Evolutionary conservation across 2,888 invertebrate genomes (phyloP), one percentile per base, ranked within the genome.

Genomic region (Parnassius apollo): DNA sequence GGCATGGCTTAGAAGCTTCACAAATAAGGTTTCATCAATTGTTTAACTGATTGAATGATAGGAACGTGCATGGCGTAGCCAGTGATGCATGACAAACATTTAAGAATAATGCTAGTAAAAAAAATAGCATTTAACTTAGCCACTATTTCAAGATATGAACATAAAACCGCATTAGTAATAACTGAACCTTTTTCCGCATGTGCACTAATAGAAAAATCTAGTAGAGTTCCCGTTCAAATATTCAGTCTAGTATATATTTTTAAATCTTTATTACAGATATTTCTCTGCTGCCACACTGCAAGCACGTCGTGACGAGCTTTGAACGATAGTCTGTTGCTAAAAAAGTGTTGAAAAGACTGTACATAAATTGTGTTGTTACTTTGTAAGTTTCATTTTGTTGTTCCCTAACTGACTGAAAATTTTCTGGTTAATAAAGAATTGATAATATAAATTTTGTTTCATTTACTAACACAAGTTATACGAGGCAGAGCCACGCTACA

Each of bases 391-490:
- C 73, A 70, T 68, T 65, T 65, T 74, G 74, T 75, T 76, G 76
- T 75, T 76, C 73, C 70, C 67, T 72, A 69, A 58, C 73, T 35
- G 80, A 81, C 81, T 81, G 80, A 82, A 74, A 49, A 2, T 71
- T 72, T 76, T 70, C 66, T 79, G 71, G 77, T 59, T 81, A 84
- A 73, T 83, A 84, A 80, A 83, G 66, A 72, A 78, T 70, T 76
- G 69, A 75, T 69, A 46, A 22, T 9, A 9, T 42, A 57, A 55
- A 64, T 79, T 77, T 79, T n/a, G 72, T 74, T 76, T 65, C 7
- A 46, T 46, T 46, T 12, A 46, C 3, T 46, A 46, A n/a, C 35
- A 35, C 35, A 35, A 35, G 4, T 25, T 25, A 4, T 4, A 25
- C 25, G 25, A 7, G 35, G 1, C 35, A 35, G 4, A 7, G 35